Percentiles rank a stretch among this genome's conserved stretches.
phyloP scores from a whole-genome alignment of 2,888 invertebrate genomes.

The Anoncus sp. region DNA sequence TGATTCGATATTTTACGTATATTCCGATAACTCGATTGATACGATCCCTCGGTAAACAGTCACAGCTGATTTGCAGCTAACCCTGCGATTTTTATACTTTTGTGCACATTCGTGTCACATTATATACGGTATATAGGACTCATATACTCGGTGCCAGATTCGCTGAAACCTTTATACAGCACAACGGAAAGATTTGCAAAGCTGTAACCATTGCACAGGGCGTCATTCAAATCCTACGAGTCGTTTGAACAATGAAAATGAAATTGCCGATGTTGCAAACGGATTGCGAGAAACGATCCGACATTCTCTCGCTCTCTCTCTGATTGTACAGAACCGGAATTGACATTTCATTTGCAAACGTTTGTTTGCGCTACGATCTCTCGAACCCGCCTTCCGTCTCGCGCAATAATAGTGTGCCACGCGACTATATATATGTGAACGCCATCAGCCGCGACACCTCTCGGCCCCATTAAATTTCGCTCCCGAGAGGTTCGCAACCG shows the following conservation, averaged over 20 bases:
- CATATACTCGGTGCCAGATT: too few relatives aligned
- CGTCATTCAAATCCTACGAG: constrained; percentile 6
- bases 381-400: constrained; percentile 14
- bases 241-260: constrained; percentile 23
- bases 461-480: constrained; percentile 46
- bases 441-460: constrained; percentile 39
- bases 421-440: constrained; percentile 15
- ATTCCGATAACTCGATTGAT: too few relatives aligned
- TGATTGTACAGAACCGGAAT: constrained; percentile 69
- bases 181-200: constrained; percentile 6
- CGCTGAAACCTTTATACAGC: not conserved
- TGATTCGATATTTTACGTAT: constrained; percentile 1
- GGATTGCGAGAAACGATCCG: constrained; percentile 56
- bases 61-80: too few relatives aligned
- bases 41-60: too few relatives aligned
- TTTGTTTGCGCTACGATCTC: constrained; percentile 60
- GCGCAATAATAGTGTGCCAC: constrained; percentile 37
- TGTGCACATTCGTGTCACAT: too few relatives aligned
- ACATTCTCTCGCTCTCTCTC: constrained; percentile 48
- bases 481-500: not conserved
- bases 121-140: too few relatives aligned
- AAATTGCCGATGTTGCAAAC: constrained; percentile 60
- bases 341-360: constrained; percentile 72
- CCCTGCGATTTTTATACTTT: too few relatives aligned
- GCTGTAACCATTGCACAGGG: not conserved